Percentiles rank a stretch among this genome's conserved stretches.
Evolutionary conservation across 2,888 invertebrate genomes (phyloP).

Genomic region (Molorchus minor): DNA sequence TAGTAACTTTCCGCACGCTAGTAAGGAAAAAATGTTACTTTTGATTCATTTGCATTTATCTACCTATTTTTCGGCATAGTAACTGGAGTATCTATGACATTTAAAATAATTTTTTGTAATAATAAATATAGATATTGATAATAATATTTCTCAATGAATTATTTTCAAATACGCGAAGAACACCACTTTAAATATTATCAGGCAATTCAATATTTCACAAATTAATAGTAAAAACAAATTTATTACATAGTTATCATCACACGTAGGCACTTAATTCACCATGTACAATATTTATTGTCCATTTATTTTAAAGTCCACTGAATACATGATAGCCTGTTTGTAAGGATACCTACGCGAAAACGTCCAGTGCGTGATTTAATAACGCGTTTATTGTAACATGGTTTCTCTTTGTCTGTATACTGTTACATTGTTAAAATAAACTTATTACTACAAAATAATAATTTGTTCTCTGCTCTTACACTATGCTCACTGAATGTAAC

Average conservation of each 20-base stretch:
- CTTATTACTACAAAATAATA: slow-evolving; percentile 33
- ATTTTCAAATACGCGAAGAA: too few species aligned
- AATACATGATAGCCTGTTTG: slow-evolving; percentile 53
- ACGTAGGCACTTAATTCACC: slow-evolving; percentile 44
- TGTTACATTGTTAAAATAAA: slow-evolving; percentile 38
- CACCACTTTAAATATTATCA: too few species aligned
- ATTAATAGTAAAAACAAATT: too few species aligned
- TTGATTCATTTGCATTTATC: too few species aligned
- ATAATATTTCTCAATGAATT: too few species aligned
- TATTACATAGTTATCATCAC: neutral
- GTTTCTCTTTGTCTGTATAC: slow-evolving; percentile 33
- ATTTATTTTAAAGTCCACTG: slow-evolving; percentile 50
- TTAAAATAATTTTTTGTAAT: too few species aligned
- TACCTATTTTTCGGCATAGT: too few species aligned
- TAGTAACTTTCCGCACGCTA: too few species aligned
- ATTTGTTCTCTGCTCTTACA: slow-evolving; percentile 28
- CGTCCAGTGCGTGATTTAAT: slow-evolving; percentile 32
- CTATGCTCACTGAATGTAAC: neutral
- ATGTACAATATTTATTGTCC: slow-evolving; percentile 53
- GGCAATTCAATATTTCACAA: too few species aligned
- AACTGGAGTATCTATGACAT: too few species aligned
- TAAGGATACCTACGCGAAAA: slow-evolving; percentile 50
- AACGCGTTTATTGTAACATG: slow-evolving; percentile 32
- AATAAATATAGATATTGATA: too few species aligned
- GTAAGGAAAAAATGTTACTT: too few species aligned